A percentile compares a stretch with the other conserved stretches of the same genome.
phyloP scores from a whole-genome alignment of 2,888 invertebrate species.

The Drosophila sordidapex region DNA sequence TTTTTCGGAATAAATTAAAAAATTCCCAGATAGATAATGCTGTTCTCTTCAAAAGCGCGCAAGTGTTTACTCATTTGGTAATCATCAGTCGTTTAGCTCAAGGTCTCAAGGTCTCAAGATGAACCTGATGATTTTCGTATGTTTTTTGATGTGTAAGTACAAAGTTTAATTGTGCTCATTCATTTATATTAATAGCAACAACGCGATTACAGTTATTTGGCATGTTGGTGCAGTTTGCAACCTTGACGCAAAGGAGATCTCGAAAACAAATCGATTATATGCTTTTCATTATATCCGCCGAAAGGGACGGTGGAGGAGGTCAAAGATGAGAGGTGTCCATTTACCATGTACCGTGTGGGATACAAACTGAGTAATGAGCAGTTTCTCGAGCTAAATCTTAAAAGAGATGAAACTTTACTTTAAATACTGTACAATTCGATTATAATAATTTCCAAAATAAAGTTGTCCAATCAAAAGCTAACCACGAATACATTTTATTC shows the following conservation, averaged over 20 bases:
- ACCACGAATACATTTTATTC: too few species aligned
- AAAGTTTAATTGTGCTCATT: background rate
- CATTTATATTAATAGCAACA: conserved; percentile 6
- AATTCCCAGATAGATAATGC: background rate
- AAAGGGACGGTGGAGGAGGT: too few species aligned
- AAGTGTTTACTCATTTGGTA: background rate
- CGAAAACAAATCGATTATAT: conserved; percentile 47
- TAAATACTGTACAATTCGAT: too few species aligned
- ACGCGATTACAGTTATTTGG: conserved; percentile 22
- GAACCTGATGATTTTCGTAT: conserved; percentile 10
- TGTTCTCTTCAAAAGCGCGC: background rate
- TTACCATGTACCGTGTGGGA: too few species aligned
- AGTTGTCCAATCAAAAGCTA: too few species aligned
- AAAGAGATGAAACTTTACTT: too few species aligned
- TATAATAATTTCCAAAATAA: too few species aligned
- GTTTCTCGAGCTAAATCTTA: too few species aligned
- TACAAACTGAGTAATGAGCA: too few species aligned
- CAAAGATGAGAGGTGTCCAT: too few species aligned
- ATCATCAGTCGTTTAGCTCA: conserved; percentile 27
- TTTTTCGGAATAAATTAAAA: background rate
- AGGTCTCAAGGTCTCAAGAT: conserved; percentile 26
- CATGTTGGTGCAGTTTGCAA: conserved; percentile 36
- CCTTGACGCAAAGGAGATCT: conserved; percentile 8
- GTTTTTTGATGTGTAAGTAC: conserved; percentile 8
- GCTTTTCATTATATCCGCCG: background rate